phyloP scores from a whole-genome alignment of 2,888 invertebrate species.

The Pyrgus malvae region DNA sequence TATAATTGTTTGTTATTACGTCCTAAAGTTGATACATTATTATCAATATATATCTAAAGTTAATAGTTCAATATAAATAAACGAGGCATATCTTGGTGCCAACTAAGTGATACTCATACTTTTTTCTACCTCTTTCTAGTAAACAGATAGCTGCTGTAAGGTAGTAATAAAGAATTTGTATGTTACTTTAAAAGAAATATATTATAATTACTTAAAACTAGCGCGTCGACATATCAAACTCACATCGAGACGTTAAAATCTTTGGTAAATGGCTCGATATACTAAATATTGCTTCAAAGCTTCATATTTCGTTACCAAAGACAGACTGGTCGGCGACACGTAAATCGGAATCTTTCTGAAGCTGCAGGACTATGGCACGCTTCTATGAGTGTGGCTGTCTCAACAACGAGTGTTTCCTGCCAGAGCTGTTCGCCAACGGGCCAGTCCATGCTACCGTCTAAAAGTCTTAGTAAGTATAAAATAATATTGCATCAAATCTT shows the following conservation, averaged over 20 bases:
- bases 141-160: conserved; percentile 21
- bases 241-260: conserved; percentile 42
- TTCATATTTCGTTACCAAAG: conserved; percentile 41
- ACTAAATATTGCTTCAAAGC: conserved; percentile 44
- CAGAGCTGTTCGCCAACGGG: not conserved
- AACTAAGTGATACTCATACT: not conserved
- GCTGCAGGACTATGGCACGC: not conserved
- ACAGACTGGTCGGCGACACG: conserved; percentile 21
- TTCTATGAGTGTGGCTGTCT: no score
- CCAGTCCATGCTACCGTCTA: conserved; percentile 36
- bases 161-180: conserved; percentile 30
- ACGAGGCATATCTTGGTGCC: not conserved
- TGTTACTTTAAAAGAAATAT: conserved; percentile 22
- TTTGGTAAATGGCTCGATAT: conserved; percentile 53
- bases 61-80: not conserved
- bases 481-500: conserved; percentile 48
- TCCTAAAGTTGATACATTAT: not conserved
- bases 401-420: not conserved
- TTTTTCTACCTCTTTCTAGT: not conserved
- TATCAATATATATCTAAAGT: conserved; percentile 7
- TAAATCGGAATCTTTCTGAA: conserved; percentile 17
- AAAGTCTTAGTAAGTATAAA: conserved; percentile 45
- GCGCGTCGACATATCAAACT: conserved; percentile 31
- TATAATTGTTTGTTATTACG: not conserved
- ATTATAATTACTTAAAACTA: conserved; percentile 29